These are phyloP conservation scores for Dryococelus australis DNA, from an alignment of 2,888 invertebrate species.

Conservation along the genomic window DNA sequence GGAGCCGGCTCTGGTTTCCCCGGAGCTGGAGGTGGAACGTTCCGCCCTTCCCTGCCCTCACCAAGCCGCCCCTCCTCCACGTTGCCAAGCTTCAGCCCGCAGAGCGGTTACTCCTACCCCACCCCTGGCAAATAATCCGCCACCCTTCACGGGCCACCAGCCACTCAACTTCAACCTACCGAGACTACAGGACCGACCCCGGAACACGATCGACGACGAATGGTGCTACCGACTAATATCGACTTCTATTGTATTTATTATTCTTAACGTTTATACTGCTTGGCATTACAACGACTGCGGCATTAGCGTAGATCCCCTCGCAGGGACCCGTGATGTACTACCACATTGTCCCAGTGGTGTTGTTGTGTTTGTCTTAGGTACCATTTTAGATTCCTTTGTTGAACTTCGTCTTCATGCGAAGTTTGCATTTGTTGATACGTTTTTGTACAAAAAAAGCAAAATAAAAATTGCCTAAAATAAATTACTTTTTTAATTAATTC, in stretches of 20 bases:
- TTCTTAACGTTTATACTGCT: too few species aligned
- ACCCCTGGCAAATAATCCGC: slow-evolving; percentile 35
- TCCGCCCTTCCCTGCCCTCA: not conserved
- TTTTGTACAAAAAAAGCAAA: slow-evolving; percentile 1
- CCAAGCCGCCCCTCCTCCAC: not conserved
- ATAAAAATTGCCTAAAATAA: slow-evolving; percentile 1
- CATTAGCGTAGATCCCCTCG: too few species aligned
- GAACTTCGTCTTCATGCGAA: not conserved
- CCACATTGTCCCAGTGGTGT: too few species aligned
- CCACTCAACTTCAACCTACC: not conserved
- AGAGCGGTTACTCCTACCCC: slow-evolving; percentile 37
- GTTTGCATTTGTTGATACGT: not conserved
- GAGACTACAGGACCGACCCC: not conserved
- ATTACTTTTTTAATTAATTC: not conserved
- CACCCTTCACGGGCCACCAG: not conserved
- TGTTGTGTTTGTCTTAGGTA: not conserved
- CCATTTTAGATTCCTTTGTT: not conserved
- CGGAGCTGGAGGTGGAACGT: not conserved
- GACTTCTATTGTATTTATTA: not conserved
- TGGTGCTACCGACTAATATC: not conserved
- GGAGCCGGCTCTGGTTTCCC: not conserved
- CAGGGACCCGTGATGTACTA: too few species aligned
- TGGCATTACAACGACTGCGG: too few species aligned
- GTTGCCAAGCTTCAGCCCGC: slow-evolving; percentile 33
- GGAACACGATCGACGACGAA: slow-evolving; percentile 7